Base-by-base conservation (phyloP, 2,888 invertebrate species). In the Liposcelis brunnea region DNA sequence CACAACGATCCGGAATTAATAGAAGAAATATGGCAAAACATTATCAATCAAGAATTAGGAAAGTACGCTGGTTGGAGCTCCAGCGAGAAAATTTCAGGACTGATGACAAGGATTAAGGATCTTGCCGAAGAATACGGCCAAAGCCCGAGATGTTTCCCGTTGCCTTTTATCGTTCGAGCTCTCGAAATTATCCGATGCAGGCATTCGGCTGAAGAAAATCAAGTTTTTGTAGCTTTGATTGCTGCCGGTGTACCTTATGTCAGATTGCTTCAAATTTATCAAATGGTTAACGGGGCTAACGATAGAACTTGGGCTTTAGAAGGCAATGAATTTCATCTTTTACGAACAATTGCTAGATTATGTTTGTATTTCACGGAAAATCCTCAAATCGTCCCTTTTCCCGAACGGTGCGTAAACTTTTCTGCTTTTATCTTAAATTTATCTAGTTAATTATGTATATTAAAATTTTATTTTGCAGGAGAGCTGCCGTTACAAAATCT, bases 21-120 rank as follows among this genome's bases (percentile, higher is more conserved):
- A 37, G 87, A 93, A 63, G 80, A 79, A 46, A 81, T 94, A 44
- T 95, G 95, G 94, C 78, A 77, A 49, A 81, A 86, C 59, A 87
- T 97, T 46, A 69, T 83, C 48, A 65, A 26, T 26, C 26, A 26
- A 26, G 26, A 26, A 8, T 26, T 26, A 8, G 8, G 8, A 4
- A 26, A 26, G 8, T 26, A 26, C 8, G 4, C 26, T 4, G 26
- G 26, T 18, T 11, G 16, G 2, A n/a, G 15, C 3, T 38, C 18
- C 2, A 40, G 19, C 40, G 82, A 73, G 57, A 75, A 65, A 53
- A 69, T 82, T 52, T 70, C 71, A 1, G 74, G 79, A 16, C 69
- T 85, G 26, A 72, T 84, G 55, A 74, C 73, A 51, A 89, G 89
- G 66, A 70, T 93, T 34, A 77, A 80, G 54, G 65, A 74, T 1